Base-by-base conservation (phyloP, 64 coral and sea anemone genomes). In the Cladopsammia gracilis region DNA sequence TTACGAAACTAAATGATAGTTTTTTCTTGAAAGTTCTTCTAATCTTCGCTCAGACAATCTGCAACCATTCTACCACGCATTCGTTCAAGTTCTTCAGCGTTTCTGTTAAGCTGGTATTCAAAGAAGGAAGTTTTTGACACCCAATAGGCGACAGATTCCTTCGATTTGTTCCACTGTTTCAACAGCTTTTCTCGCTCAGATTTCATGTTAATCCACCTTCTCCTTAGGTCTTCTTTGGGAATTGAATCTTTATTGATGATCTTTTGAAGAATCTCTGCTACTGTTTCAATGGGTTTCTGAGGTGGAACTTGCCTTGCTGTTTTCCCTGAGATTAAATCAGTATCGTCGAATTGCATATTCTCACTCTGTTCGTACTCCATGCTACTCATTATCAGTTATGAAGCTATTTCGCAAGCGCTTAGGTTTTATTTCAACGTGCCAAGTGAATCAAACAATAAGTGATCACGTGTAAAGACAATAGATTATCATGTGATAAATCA, bases 161-260 rank as follows among this genome's bases (percentile, higher is more conserved):
- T 92, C 43, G 78, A 25, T 87, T 87, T 87, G 71, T 87, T 93
- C 71, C 82, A 93, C 83, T 87, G 60, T 58, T 93, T 93, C 43
- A 86, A 14, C 19, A 69, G 45, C 91, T 87, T 93, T 16, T 86
- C 73, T 83, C 89, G 58, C 23, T 91, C 89, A 73, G 66, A 73
- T 84, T 91, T 84, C 78, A 46, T 84, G 50, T 15, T 25, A 13
- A 45, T 82, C 76, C 62, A 82, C 15, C 10, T 50, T 24, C 34
- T 91, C 14, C 77, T 70, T 2, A 91, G 64, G n/a, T 91, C 77
- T 91, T 91, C 89, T 82, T 91, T 91, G 25, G 76, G 62, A 4
- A 82, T 56, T 48, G 89, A 67, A 82, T 82, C 77, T 71, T 93
- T 86, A 4, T 0, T 52, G 6, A 86, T 76, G 2, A 92, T 25